A percentile compares a stretch with the other conserved stretches of the same genome.
phyloP scores from a whole-genome alignment of 1,140 invertebrate species.

The Euura saliciscinereae region DNA sequence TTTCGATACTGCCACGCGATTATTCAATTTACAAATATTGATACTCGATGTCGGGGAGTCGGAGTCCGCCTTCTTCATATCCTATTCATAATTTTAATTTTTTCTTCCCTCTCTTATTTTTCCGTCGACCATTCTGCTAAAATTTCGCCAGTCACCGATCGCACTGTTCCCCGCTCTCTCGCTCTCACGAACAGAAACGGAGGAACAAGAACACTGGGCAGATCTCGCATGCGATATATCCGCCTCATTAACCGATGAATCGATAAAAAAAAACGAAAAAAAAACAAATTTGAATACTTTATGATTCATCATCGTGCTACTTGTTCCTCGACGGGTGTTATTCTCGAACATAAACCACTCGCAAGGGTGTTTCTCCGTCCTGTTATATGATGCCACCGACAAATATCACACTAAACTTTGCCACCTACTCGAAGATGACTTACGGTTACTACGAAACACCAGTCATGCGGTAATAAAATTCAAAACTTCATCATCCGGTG shows the following conservation, averaged over 20 bases:
- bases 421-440: not conserved
- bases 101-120: not conserved
- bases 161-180: not conserved
- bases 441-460: not conserved
- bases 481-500: too few species aligned
- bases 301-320: slow-evolving; percentile 4
- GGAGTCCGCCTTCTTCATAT: slow-evolving; percentile 1
- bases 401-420: slow-evolving; percentile 4
- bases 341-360: not conserved
- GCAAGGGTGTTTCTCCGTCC: not conserved
- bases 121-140: not conserved
- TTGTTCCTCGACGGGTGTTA: not conserved
- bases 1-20: not conserved
- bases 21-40: slow-evolving; percentile 1
- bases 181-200: not conserved
- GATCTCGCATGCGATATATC: slow-evolving; percentile 4
- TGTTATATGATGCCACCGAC: not conserved
- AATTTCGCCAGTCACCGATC: not conserved
- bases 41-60: not conserved
- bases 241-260: slow-evolving; percentile 5
- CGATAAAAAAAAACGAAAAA: not conserved
- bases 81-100: not conserved
- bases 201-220: not conserved
- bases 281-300: not conserved
- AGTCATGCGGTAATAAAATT: too few species aligned